These are phyloP conservation scores for Apodemus speciosus DNA, from an alignment of 2,113 vertebrate species.

Conservation along the genomic window DNA sequence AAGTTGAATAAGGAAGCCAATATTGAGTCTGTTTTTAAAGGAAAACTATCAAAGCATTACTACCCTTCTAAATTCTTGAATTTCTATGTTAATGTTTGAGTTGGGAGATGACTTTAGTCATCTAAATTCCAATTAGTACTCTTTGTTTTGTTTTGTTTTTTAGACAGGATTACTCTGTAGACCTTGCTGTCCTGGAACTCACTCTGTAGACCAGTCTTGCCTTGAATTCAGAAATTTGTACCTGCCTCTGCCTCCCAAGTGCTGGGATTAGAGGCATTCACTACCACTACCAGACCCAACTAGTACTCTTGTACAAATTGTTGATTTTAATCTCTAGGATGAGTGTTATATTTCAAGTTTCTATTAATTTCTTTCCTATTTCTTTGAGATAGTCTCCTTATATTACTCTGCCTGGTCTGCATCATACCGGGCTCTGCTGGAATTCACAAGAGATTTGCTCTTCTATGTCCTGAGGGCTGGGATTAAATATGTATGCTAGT, in stretches of 20 bases:
- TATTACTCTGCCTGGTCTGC: not conserved
- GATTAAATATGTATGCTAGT: not conserved
- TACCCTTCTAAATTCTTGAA: not conserved
- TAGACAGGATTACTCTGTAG: too few species aligned
- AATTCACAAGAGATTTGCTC: not conserved
- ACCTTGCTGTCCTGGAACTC: too few species aligned
- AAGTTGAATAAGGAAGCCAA: not conserved
- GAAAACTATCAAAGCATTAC: slow-evolving; percentile 2
- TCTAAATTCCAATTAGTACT: not conserved
- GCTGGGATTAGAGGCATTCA: too few species aligned
- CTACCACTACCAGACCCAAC: not conserved
- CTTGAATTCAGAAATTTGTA: too few species aligned
- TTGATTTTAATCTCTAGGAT: not conserved
- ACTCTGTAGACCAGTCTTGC: too few species aligned
- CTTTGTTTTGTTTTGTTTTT: not conserved
- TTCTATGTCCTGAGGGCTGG: not conserved
- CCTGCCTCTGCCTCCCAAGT: too few species aligned
- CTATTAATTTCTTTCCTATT: not conserved
- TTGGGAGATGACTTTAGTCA: not conserved
- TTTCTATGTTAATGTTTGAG: not conserved
- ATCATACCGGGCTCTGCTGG: not conserved
- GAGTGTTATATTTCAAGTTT: not conserved
- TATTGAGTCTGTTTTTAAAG: not conserved
- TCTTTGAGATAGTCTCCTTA: not conserved
- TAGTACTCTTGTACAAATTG: not conserved